Evolutionary conservation across 2,888 invertebrate genomes (phyloP).

Genomic region (Lamproptera curius): DNA sequence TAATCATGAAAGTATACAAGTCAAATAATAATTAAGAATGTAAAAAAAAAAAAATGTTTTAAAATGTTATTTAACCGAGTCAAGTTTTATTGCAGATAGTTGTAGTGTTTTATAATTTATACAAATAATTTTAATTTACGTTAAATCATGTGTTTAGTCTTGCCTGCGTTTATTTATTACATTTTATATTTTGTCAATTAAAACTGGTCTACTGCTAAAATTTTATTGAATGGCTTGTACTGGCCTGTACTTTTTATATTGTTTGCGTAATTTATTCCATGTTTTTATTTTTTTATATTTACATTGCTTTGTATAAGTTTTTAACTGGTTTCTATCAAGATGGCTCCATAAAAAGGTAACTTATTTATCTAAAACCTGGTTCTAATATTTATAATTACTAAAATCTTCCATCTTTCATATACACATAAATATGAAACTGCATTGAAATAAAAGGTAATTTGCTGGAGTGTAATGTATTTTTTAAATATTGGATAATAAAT

Average conservation of each 20-base stretch:
- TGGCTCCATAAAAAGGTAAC: neutral
- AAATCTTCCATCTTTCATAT: constrained; percentile 2
- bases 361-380: neutral
- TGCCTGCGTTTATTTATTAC: constrained; percentile 50
- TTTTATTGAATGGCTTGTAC: constrained; percentile 19
- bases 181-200: constrained; percentile 35
- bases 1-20: neutral
- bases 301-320: constrained; percentile 51
- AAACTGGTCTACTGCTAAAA: constrained; percentile 7
- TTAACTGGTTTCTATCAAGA: no score
- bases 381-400: neutral
- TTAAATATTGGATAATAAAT: neutral
- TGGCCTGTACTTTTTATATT: constrained; percentile 38
- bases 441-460: neutral
- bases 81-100: constrained; percentile 21
- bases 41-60: neutral
- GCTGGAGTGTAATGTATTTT: neutral
- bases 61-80: constrained; percentile 1
- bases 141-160: constrained; percentile 56
- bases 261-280: constrained; percentile 71
- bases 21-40: neutral
- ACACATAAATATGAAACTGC: neutral
- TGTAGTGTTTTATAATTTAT: constrained; percentile 40
- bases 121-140: constrained; percentile 34
- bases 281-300: constrained; percentile 57